Conservation (phyloP, 2,888 invertebrate genomes). For the Eupithecia exiguata region DNA sequence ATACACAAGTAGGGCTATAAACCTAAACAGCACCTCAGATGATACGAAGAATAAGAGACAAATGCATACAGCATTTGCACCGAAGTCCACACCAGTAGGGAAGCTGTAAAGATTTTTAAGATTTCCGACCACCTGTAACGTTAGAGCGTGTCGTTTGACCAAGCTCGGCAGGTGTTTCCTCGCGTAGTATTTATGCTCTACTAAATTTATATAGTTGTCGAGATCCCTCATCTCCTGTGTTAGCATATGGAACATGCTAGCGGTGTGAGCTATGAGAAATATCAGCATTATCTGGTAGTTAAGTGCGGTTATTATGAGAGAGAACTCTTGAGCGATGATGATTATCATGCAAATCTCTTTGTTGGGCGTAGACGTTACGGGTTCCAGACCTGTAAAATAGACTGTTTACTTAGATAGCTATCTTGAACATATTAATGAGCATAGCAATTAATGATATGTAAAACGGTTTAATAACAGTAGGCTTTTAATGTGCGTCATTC, state of each 20-base stretch:
- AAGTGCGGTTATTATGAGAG: conserved; percentile 56
- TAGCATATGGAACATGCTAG: conserved; percentile 65
- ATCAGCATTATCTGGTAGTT: conserved; percentile 67
- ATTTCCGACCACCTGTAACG: conserved; percentile 56
- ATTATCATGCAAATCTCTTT: conserved; percentile 61
- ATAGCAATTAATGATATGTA: too few species aligned
- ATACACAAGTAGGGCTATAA: conserved; percentile 64
- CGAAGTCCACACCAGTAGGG: conserved; percentile 71
- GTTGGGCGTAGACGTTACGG: conserved; percentile 59
- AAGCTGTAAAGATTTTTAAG: conserved; percentile 65
- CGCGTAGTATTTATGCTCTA: conserved; percentile 46
- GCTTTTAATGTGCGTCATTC: background rate
- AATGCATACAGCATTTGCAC: conserved; percentile 66
- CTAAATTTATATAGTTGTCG: conserved; percentile 45
- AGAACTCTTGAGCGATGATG: conserved; percentile 56
- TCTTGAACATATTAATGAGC: too few species aligned
- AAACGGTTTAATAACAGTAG: background rate
- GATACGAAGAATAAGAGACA: conserved; percentile 66
- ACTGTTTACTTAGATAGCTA: too few species aligned
- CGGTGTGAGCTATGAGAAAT: conserved; percentile 67
- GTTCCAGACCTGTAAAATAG: conserved; percentile 59
- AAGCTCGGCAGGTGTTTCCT: conserved; percentile 55
- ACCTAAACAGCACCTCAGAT: conserved; percentile 61
- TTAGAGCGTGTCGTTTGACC: conserved; percentile 59
- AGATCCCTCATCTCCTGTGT: conserved; percentile 62